Conservation (phyloP, 2,888 invertebrate genomes). For the Branchipolynoe longqiensis region DNA sequence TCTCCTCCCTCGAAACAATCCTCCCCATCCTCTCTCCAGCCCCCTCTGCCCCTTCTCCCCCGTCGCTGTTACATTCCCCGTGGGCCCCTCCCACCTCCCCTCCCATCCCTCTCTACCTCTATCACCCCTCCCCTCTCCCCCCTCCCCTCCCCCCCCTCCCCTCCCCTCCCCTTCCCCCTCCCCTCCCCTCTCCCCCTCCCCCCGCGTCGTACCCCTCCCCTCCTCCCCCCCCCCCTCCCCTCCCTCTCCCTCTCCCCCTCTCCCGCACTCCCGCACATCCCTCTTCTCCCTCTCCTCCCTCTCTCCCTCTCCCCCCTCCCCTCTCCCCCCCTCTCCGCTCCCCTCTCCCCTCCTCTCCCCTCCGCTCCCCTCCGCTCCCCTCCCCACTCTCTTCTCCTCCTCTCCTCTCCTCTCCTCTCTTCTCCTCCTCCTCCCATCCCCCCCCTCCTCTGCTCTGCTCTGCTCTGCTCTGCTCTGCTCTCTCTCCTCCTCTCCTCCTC, state of each 20-base stretch:
- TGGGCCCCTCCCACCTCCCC: not conserved
- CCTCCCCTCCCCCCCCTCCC: conserved; percentile 2
- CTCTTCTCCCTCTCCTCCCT: not conserved
- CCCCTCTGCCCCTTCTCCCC: not conserved
- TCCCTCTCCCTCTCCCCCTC: not conserved
- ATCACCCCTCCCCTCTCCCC: conserved; percentile 26
- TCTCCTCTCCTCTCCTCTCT: not conserved
- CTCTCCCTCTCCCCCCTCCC: not conserved
- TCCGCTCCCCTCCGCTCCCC: not conserved
- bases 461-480: not conserved
- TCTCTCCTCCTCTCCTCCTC: not conserved
- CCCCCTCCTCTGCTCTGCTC: not conserved
- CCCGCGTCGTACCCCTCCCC: not conserved
- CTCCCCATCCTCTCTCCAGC: not conserved
- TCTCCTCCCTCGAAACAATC: no score
- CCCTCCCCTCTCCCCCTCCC: conserved; percentile 14
- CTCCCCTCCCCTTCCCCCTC: conserved; percentile 1
- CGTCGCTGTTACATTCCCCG: not conserved
- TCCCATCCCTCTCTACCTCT: not conserved
- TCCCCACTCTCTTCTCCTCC: not conserved
- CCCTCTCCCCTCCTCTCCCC: not conserved
- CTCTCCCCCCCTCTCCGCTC: not conserved
- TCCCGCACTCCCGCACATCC: no score
- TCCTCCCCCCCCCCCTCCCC: not conserved
- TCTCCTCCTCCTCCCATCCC: not conserved